A percentile compares a stretch with the other conserved stretches of the same genome.
Conservation (phyloP, 1,140 invertebrate genomes). For the Drosophila micromelanica region DNA sequence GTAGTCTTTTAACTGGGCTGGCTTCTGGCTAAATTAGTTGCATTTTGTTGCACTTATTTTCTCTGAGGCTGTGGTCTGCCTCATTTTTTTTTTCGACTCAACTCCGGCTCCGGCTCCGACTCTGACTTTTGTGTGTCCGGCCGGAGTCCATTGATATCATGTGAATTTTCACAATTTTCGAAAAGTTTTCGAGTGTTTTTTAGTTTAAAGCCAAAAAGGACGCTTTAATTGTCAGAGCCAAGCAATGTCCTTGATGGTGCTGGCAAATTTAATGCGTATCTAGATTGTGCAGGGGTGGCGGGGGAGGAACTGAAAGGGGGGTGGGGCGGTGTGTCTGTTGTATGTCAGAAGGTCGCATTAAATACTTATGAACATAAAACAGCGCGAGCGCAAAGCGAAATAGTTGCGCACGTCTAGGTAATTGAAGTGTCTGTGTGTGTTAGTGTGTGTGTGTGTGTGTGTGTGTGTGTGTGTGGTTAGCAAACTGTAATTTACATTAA, state of each 20-base stretch:
- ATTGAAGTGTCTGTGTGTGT: slow-evolving; percentile 43
- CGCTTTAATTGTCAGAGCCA: slow-evolving; percentile 26
- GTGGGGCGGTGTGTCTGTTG: too few relatives aligned
- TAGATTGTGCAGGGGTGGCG: neutral
- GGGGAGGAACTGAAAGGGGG: too few relatives aligned
- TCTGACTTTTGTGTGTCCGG: too few relatives aligned
- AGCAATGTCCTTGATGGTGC: slow-evolving; percentile 46
- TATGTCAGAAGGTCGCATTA: slow-evolving; percentile 47
- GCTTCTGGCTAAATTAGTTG: slow-evolving; percentile 44
- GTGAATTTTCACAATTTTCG: neutral
- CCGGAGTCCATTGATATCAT: too few relatives aligned
- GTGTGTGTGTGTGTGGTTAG: slow-evolving; percentile 48
- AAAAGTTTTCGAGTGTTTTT: neutral
- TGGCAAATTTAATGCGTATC: slow-evolving; percentile 4
- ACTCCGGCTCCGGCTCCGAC: too few relatives aligned
- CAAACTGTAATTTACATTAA: slow-evolving; percentile 79
- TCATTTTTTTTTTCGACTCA: too few relatives aligned
- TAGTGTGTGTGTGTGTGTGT: slow-evolving; percentile 20
- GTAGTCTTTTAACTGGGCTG: slow-evolving; percentile 1
- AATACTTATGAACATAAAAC: slow-evolving; percentile 55
- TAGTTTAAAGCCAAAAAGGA: slow-evolving; percentile 6
- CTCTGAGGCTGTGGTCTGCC: neutral
- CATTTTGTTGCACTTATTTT: slow-evolving; percentile 28
- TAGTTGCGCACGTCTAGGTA: slow-evolving; percentile 59
- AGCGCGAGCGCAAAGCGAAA: slow-evolving; percentile 29